These are phyloP conservation scores for Morelia viridis DNA, from an alignment of 2,797 vertebrate genomes.

Conservation along the genomic window DNA sequence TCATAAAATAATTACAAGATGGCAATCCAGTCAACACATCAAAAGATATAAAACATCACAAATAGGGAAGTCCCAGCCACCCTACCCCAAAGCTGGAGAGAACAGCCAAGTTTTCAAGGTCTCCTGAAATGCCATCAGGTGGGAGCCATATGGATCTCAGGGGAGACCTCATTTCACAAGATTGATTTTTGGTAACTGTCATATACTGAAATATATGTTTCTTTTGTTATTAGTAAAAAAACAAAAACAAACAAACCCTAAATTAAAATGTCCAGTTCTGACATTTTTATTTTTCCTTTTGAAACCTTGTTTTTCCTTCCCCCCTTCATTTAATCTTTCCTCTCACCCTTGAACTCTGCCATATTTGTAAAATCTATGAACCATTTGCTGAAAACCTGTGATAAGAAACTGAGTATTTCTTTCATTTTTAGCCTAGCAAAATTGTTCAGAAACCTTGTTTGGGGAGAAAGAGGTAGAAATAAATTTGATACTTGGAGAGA, in stretches of 20 bases:
- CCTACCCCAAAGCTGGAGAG: background rate
- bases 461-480: background rate
- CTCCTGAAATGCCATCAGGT: background rate
- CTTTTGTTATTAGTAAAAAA: background rate
- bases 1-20: background rate
- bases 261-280: background rate
- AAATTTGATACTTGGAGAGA: background rate
- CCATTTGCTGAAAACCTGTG: background rate
- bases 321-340: slow-evolving; percentile 11
- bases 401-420: background rate
- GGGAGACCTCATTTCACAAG: background rate
- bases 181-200: background rate
- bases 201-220: background rate
- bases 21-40: background rate
- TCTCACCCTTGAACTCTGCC: background rate
- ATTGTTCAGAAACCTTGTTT: background rate
- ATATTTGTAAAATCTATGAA: background rate
- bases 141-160: background rate
- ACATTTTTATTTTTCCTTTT: background rate
- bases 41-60: background rate
- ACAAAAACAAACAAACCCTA: too few species aligned
- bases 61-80: background rate
- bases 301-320: background rate
- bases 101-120: background rate
- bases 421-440: background rate